Conservation (phyloP, 2,797 vertebrate genomes). For the Sorex maritimensis region DNA sequence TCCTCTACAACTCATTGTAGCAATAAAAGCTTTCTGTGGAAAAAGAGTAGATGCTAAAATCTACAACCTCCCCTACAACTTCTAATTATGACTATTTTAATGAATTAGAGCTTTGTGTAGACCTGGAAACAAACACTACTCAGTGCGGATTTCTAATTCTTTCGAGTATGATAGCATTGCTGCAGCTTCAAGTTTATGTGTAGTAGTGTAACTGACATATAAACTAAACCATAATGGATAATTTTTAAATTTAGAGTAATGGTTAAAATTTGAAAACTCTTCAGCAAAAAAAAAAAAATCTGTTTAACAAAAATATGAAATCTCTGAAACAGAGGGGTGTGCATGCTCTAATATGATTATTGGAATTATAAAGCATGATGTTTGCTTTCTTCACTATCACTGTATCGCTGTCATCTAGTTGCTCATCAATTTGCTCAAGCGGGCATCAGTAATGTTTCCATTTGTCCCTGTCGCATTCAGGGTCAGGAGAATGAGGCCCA, state of each 20-base stretch:
- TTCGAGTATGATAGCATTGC: background rate
- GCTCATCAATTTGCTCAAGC: no score
- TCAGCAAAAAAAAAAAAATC: background rate
- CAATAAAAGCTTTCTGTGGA: constrained; percentile 52
- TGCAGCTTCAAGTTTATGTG: background rate
- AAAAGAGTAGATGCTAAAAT: background rate
- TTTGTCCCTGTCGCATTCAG: no score
- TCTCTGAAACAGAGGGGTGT: background rate
- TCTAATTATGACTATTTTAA: background rate
- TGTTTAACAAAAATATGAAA: no score
- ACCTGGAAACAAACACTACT: background rate
- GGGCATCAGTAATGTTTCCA: no score
- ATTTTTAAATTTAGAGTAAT: background rate
- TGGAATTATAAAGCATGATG: background rate
- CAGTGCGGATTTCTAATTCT: background rate
- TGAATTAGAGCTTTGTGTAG: background rate
- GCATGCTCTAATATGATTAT: background rate
- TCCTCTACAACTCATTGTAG: constrained; percentile 23
- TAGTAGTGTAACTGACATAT: background rate
- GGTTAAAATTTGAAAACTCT: background rate
- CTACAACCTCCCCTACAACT: fast-evolving
- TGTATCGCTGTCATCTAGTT: no score
- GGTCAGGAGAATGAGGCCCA: no score
- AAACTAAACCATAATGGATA: background rate
- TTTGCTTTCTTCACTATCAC: background rate